Evolutionary conservation across 1,140 invertebrate species (phyloP).

Genomic region (Eupristina koningsbergeri): DNA sequence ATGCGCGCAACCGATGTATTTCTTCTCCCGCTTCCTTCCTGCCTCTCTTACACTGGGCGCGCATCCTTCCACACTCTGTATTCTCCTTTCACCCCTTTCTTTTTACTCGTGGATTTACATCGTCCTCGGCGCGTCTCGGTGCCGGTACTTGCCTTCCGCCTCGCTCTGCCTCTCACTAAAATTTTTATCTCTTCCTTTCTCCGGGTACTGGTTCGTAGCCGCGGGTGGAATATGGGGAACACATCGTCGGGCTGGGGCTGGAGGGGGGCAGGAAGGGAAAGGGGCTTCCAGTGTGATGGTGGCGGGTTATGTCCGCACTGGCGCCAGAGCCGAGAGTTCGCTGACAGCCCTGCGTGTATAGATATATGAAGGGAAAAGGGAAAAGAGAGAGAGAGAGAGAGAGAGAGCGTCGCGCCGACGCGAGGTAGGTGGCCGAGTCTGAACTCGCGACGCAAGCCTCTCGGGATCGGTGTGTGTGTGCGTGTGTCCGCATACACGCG

Average conservation of each 20-base stretch:
- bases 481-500: not conserved
- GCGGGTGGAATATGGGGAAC: constrained; percentile 37
- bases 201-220: constrained; percentile 6
- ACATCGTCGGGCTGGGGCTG: constrained; percentile 9
- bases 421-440: constrained; percentile 53
- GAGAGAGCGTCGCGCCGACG: constrained; percentile 51
- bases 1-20: not conserved
- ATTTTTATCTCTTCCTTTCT: constrained; percentile 47
- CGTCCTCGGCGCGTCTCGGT: not conserved
- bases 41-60: constrained; percentile 15
- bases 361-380: not conserved
- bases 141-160: not conserved
- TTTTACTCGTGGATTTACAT: not conserved
- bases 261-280: not conserved
- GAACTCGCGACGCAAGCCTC: constrained; percentile 19
- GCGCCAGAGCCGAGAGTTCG: constrained; percentile 60
- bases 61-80: not conserved
- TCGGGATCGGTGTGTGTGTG: constrained; percentile 8
- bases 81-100: constrained; percentile 3
- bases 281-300: not conserved
- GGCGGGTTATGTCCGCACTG: constrained; percentile 41
- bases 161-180: not conserved
- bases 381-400: not conserved
- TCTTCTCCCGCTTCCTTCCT: constrained; percentile 20
- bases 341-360: constrained; percentile 61